Evolutionary conservation across 2,113 vertebrate genomes (phyloP), one percentile per base, ranked within the genome.

Genomic region (Seriola quinqueradiata): DNA sequence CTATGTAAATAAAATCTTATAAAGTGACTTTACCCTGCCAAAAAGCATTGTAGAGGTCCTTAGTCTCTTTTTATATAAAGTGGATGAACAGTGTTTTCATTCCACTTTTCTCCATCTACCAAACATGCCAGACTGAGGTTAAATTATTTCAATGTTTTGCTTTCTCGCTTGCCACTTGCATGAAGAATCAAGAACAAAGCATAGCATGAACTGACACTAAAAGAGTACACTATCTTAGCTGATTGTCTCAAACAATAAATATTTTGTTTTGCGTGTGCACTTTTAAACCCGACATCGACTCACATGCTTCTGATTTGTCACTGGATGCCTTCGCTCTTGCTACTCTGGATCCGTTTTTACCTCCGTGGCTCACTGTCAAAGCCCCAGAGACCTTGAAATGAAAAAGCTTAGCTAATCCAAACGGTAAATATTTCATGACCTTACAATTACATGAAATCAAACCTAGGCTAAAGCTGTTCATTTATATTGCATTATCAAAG

Each of bases 1-100:
- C 89, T 91, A 91, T 89, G 92, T 93, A 93, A 94, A 94, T 91
- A 93, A 84, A 92, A 91, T 85, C 87, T 84, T 83, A 88, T 85
- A 89, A 92, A 91, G 92, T 85, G 87, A 92, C 91, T 94, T 83
- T 87, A 77, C 85, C 78, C 89, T 94, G 92, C 92, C 93, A 92
- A 83, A 83, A 89, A 79, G 81, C 88, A 87, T 92, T 85, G 90
- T 83, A 67, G 75, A 90, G 92, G 90, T 90, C 88, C 89, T 83
- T 52, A 34, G 83, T 80, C 90, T 89, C 86, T 76, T 90, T 92
- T 91, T 70, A 90, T 90, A 88, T 86, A 77, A 91, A 93, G 89
- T 82, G 86, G 85, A 89, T 91, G 88, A 94, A 73, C 88, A 82
- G 52, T 90, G 86, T 93, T 93, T 93, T 92, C 78, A 91, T 82